phyloP scores from a whole-genome alignment of 2,888 invertebrate species.

The Empis stercorea region DNA sequence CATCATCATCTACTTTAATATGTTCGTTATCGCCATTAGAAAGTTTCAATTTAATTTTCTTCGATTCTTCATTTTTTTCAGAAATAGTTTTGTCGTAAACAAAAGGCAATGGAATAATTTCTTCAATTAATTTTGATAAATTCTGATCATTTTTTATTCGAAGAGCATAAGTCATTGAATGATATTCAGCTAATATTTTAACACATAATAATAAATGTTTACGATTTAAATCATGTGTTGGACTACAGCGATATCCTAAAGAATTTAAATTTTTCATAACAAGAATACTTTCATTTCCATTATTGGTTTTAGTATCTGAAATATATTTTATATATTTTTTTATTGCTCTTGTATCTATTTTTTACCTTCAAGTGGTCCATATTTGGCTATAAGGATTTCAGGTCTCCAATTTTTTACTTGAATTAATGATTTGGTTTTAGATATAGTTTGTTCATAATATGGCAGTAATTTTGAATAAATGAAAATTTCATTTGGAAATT shows the following conservation, averaged over 20 bases:
- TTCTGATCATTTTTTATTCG: conserved; percentile 20
- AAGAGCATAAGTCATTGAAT: conserved; percentile 27
- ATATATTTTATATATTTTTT: background rate
- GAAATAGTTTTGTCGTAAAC: conserved; percentile 1
- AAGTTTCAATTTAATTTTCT: background rate
- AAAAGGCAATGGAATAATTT: conserved; percentile 23
- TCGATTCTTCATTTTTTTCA: background rate
- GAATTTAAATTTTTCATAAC: conserved; percentile 27
- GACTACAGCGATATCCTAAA: conserved; percentile 26
- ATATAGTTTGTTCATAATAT: conserved; percentile 22
- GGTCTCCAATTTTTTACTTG: conserved; percentile 22
- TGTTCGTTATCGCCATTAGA: conserved; percentile 7
- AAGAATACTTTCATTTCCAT: conserved; percentile 22
- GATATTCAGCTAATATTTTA: conserved; percentile 24
- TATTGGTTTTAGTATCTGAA: background rate
- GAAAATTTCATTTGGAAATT: conserved; percentile 30
- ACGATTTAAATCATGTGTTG: conserved; percentile 22
- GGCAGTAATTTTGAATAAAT: conserved; percentile 27
- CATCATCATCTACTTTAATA: background rate
- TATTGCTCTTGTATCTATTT: background rate
- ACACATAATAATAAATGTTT: conserved; percentile 26
- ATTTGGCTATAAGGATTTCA: conserved; percentile 22
- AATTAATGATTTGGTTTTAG: conserved; percentile 10
- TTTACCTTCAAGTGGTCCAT: conserved; percentile 25
- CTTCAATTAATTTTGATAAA: conserved; percentile 19